Evolutionary conservation across 1,140 invertebrate species (phyloP).

Genomic region (Lordiphosa clarofinis): DNA sequence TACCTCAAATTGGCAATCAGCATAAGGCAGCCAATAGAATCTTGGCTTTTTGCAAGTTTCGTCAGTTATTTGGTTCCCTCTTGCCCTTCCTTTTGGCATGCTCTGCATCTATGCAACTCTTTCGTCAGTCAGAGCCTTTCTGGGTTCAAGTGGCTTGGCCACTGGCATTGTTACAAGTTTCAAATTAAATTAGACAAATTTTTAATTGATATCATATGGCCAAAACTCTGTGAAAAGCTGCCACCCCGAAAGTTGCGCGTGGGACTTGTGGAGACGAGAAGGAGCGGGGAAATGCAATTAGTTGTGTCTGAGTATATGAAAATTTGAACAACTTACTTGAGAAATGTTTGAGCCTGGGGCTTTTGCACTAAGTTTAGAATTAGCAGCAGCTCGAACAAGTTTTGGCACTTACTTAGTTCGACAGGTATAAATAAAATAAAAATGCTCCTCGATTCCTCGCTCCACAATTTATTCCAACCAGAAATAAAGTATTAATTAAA

Average conservation of each 20-base stretch:
- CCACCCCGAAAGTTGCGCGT: slow-evolving; percentile 46
- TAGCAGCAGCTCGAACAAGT: neutral
- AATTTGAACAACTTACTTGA: neutral
- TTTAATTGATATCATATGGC: slow-evolving; percentile 78
- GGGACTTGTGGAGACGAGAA: slow-evolving; percentile 50
- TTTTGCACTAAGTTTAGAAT: neutral
- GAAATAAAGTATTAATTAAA: too few relatives aligned
- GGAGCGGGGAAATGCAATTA: slow-evolving; percentile 55
- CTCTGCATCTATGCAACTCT: neutral
- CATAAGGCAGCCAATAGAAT: slow-evolving; percentile 35
- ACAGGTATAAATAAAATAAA: too few relatives aligned
- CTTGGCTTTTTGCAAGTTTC: slow-evolving; percentile 45
- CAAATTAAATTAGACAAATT: slow-evolving; percentile 78
- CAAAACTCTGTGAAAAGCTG: slow-evolving; percentile 39
- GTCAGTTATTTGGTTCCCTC: slow-evolving; percentile 46
- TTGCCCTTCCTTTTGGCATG: neutral
- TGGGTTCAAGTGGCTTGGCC: slow-evolving; percentile 62
- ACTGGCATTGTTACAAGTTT: slow-evolving; percentile 68
- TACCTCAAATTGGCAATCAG: slow-evolving; percentile 72
- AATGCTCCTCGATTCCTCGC: too few relatives aligned
- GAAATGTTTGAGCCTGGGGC: slow-evolving; percentile 1
- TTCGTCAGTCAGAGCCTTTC: slow-evolving; percentile 11
- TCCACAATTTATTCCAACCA: too few relatives aligned
- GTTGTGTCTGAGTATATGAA: slow-evolving; percentile 18
- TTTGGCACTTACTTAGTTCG: too few relatives aligned